Percentiles rank a stretch among this genome's conserved stretches.
phyloP scores from a whole-genome alignment of 2,888 invertebrate species.

The Cephus rjabovi region DNA sequence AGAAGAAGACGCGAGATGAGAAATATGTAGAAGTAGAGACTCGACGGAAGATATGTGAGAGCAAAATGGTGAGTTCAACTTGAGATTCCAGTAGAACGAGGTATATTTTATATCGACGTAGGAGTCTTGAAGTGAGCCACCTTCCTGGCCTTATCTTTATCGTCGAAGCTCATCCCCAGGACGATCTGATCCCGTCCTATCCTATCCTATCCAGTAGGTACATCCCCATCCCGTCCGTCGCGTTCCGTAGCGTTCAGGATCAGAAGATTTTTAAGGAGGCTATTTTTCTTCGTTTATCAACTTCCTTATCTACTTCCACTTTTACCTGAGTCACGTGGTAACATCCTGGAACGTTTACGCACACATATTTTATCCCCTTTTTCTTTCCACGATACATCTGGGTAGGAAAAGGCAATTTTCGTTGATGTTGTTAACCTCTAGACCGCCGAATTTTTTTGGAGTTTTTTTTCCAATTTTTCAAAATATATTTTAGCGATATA shows the following conservation, averaged over 20 bases:
- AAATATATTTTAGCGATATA: too few species aligned
- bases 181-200: constrained; percentile 1
- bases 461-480: too few species aligned
- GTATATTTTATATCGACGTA: constrained; percentile 1
- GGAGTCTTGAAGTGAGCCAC: constrained; percentile 5
- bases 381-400: not conserved
- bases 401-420: not conserved
- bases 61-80: not conserved
- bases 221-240: constrained; percentile 24
- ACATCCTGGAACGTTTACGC: not conserved
- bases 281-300: constrained; percentile 38
- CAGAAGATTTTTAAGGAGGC: constrained; percentile 32
- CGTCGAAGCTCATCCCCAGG: constrained; percentile 6
- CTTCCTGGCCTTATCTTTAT: constrained; percentile 12
- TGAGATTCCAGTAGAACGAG: not conserved
- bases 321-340: not conserved
- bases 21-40: not conserved
- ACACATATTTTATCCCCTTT: constrained; percentile 20
- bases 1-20: not conserved
- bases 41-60: not conserved
- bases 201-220: not conserved
- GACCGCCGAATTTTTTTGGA: too few species aligned
- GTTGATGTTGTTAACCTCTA: not conserved
- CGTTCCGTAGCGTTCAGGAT: not conserved
- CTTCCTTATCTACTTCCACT: constrained; percentile 26